A percentile compares a stretch with the other conserved stretches of the same genome.
Evolutionary conservation across 2,888 invertebrate genomes (phyloP).

Genomic region (Peribatodes rhomboidaria): DNA sequence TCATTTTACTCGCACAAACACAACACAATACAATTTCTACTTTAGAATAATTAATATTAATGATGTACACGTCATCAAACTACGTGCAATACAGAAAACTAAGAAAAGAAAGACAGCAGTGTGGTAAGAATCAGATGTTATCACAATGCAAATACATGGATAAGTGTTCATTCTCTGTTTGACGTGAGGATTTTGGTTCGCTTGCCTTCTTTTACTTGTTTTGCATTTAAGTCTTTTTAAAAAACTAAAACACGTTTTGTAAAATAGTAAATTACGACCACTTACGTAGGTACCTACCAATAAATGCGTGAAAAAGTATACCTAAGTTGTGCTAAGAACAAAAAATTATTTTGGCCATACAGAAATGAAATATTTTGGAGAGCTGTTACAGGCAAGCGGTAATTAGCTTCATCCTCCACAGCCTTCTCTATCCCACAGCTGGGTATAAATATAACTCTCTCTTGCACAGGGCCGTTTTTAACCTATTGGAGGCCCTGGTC

Average conservation of each 20-base stretch:
- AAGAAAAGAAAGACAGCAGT: conserved; percentile 12
- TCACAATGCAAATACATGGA: conserved; percentile 32
- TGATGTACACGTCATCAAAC: conserved; percentile 10
- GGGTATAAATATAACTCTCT: too few relatives aligned
- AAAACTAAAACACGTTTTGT: not conserved
- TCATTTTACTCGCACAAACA: conserved; percentile 21
- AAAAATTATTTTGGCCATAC: too few relatives aligned
- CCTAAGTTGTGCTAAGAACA: too few relatives aligned
- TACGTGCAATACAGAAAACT: conserved; percentile 8
- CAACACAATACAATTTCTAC: not conserved
- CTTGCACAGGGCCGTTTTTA: too few relatives aligned
- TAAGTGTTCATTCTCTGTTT: conserved; percentile 27
- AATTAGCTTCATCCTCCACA: too few relatives aligned
- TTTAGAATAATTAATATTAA: not conserved
- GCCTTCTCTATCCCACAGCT: too few relatives aligned
- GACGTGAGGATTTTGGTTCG: conserved; percentile 16
- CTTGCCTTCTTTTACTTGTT: conserved; percentile 18
- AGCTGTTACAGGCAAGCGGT: too few relatives aligned
- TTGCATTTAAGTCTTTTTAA: not conserved
- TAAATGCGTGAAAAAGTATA: too few relatives aligned
- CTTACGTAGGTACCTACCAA: too few relatives aligned
- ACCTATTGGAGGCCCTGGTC: too few relatives aligned
- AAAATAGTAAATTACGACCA: not conserved
- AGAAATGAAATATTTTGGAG: too few relatives aligned
- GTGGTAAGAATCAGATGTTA: too few relatives aligned